A percentile compares a stretch with the other conserved stretches of the same genome.
These are phyloP conservation scores for Cephalopholis sonnerati DNA, from an alignment of 2,113 vertebrate species.

Conservation along the genomic window DNA sequence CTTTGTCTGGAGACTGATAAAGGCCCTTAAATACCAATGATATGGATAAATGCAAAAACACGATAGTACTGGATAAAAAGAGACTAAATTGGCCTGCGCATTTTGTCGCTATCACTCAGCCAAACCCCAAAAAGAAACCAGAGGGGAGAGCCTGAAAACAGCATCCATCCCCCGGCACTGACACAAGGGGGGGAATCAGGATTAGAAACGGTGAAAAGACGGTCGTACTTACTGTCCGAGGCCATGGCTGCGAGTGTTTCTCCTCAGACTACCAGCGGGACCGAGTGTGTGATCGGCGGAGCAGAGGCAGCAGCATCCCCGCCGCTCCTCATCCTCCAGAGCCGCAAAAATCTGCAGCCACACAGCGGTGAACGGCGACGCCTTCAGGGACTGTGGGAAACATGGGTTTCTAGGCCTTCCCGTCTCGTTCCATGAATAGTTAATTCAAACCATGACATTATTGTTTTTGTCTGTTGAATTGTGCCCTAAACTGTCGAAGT, in stretches of 20 bases:
- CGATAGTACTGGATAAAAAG: neutral
- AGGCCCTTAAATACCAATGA: rapidly evolving
- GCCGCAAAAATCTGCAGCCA: constrained; percentile 35
- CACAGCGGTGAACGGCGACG: constrained; percentile 16
- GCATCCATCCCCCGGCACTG: neutral
- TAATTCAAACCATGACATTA: neutral
- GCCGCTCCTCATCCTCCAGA: constrained; percentile 57
- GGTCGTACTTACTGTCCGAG: constrained; percentile 87
- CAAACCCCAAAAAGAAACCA: neutral
- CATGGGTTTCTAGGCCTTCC: rapidly evolving
- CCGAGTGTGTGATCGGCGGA: constrained; percentile 1
- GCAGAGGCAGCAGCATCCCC: constrained; percentile 59
- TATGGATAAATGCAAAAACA: neutral
- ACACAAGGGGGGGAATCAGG: neutral
- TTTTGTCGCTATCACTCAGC: constrained; percentile 9
- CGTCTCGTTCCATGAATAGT: no score
- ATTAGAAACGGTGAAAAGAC: neutral
- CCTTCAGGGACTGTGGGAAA: constrained; percentile 48
- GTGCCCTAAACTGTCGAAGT: rapidly evolving
- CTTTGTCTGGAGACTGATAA: rapidly evolving
- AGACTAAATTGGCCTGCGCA: constrained; percentile 40
- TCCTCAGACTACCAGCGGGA: constrained; percentile 38
- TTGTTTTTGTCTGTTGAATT: rapidly evolving
- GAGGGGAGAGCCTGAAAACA: neutral
- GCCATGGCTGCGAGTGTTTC: constrained; percentile 80